A percentile compares a stretch with the other conserved stretches of the same genome.
Conservation (phyloP, 2,113 vertebrate genomes). For the Austrofundulus limnaeus region DNA sequence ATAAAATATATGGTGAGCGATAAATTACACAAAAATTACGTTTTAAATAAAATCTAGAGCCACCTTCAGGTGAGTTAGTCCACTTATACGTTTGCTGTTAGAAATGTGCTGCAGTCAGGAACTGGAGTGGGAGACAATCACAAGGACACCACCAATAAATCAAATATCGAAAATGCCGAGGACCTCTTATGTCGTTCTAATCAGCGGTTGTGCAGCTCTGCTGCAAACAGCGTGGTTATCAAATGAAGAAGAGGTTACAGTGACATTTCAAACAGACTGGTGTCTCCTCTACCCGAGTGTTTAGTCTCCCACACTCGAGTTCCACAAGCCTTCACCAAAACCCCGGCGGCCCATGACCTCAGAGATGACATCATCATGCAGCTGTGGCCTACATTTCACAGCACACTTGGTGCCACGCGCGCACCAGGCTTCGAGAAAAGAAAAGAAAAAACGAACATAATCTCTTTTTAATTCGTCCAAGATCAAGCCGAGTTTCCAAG, state of each 20-base stretch:
- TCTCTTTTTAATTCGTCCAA: slow-evolving; percentile 14
- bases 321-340: slow-evolving; percentile 35
- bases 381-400: slow-evolving; percentile 62
- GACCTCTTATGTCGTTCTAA: slow-evolving; percentile 23
- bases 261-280: slow-evolving; percentile 27
- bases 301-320: not conserved
- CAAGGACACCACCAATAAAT: slow-evolving; percentile 27
- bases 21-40: slow-evolving; percentile 2
- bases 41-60: slow-evolving; percentile 17
- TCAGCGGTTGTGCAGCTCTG: slow-evolving; percentile 3
- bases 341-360: slow-evolving; percentile 54
- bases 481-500: slow-evolving; percentile 1
- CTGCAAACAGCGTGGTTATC: slow-evolving; percentile 18
- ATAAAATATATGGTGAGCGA: slow-evolving; percentile 24
- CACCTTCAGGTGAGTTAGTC: slow-evolving; percentile 28
- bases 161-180: slow-evolving; percentile 14
- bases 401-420: not conserved
- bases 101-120: slow-evolving; percentile 24
- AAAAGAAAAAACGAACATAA: not conserved
- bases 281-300: slow-evolving; percentile 16
- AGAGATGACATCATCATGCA: slow-evolving; percentile 62
- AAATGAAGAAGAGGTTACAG: not conserved
- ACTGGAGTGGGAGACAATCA: slow-evolving; percentile 6
- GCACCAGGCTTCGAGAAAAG: slow-evolving; percentile 9
- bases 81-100: slow-evolving; percentile 15